Base-by-base conservation (phyloP, 1,140 invertebrate genomes). In the Aphidius gifuensis region DNA sequence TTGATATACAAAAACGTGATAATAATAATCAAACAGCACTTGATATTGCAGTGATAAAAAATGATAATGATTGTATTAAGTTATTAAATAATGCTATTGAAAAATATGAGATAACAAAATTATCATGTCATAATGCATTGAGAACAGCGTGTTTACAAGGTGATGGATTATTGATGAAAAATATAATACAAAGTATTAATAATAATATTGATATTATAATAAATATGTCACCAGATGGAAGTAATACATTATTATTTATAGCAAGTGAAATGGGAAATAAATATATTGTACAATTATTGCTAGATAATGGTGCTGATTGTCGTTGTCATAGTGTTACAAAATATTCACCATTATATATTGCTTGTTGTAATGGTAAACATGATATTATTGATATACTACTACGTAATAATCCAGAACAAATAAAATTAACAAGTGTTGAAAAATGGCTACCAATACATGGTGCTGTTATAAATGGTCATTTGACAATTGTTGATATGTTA, bases 391-490 rank as follows among this genome's bases (percentile, higher is more conserved):
- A 90, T 68, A 76, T 94, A 51, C 79, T 98, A 53, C 79, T 98
- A 8, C 85, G 82, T 3, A 78, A 85, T 45, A 90, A 89, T 72
- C 88, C 89, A 0, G 85, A 88, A 68, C 84, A 89, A 50, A 83
- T 87, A 9, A 87, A 90, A 77, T 85, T 85, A 71, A 84, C 88
- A 48, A 98, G 95, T 0, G 92, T 97, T 2, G 95, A 98, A 75
- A 88, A 89, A 70, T 94, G 94, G 91, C 79, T 97, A 50, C 94
- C 96, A 1, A 83, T 98, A 38, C 96, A 98, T 80, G 94, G 93
- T 6, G 93, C 93, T 44, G 91, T 90, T 64, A 93, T 95, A 61
- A 93, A 93, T 74, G 92, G 92, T 4, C 93, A 97, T 78, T 79
- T 88, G 11, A 70, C 85, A 39, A 81, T 96, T 46, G 83, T 94